phyloP scores from a whole-genome alignment of 2,888 invertebrate genomes.

The Arctia plantaginis region DNA sequence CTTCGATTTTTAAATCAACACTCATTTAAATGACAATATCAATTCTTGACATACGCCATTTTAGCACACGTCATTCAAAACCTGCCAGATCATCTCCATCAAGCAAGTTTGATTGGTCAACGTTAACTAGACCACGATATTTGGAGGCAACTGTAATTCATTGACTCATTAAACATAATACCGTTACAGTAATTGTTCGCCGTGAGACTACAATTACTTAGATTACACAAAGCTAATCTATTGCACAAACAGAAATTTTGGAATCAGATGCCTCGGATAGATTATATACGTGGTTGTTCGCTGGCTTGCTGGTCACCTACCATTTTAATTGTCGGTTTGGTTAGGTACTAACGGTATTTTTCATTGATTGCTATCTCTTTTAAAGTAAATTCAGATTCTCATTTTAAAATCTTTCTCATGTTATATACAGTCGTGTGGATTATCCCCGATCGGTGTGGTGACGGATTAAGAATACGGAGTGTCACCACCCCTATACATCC shows the following conservation, averaged over 20 bases:
- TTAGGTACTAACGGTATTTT: slow-evolving; percentile 46
- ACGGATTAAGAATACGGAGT: too few species aligned
- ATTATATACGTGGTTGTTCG: slow-evolving; percentile 64
- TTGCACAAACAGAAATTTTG: slow-evolving; percentile 65
- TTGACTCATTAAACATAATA: slow-evolving; percentile 66
- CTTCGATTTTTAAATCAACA: background rate
- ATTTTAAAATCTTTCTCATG: slow-evolving; percentile 12
- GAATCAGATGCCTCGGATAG: slow-evolving; percentile 63
- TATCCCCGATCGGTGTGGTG: too few species aligned
- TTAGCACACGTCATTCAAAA: background rate
- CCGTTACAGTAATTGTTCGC: slow-evolving; percentile 68
- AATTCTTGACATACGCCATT: background rate
- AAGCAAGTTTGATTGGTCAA: slow-evolving; percentile 45
- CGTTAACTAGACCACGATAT: slow-evolving; percentile 39
- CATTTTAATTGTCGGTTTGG: slow-evolving; percentile 63
- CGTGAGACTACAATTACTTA: slow-evolving; percentile 71
- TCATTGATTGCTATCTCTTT: slow-evolving; percentile 50
- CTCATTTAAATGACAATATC: background rate
- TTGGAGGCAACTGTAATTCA: slow-evolving; percentile 53
- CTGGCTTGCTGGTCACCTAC: slow-evolving; percentile 55
- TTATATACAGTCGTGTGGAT: background rate
- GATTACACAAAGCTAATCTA: slow-evolving; percentile 66
- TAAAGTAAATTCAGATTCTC: slow-evolving; percentile 42
- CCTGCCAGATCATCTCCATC: slow-evolving; percentile 9
- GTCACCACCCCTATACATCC: too few species aligned